These are phyloP conservation scores for Elephas maximus DNA, from an alignment of 2,113 vertebrate genomes.

Conservation along the genomic window DNA sequence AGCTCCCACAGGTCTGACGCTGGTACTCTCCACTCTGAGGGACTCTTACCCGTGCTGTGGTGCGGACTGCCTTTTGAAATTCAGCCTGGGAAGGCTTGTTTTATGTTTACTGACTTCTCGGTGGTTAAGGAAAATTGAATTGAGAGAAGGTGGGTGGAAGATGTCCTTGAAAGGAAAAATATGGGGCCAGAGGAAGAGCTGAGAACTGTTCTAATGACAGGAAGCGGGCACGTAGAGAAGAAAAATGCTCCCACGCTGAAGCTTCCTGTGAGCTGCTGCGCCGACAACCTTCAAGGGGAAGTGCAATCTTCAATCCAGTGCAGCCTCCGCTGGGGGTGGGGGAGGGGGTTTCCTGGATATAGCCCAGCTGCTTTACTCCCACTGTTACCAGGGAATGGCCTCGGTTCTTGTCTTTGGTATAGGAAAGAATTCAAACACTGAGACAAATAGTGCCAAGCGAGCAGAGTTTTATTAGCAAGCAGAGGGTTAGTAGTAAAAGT, in stretches of 20 bases:
- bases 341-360: background rate
- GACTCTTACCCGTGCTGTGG: background rate
- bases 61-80: background rate
- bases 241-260: background rate
- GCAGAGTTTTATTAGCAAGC: no score
- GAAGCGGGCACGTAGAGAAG: no score
- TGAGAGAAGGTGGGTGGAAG: background rate
- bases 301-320: background rate
- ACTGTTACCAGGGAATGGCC: no score
- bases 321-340: background rate
- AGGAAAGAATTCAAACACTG: no score
- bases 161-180: background rate
- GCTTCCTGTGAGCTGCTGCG: background rate
- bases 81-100: no score
- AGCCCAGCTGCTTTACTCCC: background rate
- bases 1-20: background rate
- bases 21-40: background rate
- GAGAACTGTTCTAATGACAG: background rate
- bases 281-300: background rate
- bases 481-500: no score
- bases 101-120: background rate
- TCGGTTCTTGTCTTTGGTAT: no score
- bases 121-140: background rate
- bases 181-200: background rate
- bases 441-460: no score